Base-by-base conservation (phyloP, 2,797 vertebrate species). In the Halcyon smyrnensis region DNA sequence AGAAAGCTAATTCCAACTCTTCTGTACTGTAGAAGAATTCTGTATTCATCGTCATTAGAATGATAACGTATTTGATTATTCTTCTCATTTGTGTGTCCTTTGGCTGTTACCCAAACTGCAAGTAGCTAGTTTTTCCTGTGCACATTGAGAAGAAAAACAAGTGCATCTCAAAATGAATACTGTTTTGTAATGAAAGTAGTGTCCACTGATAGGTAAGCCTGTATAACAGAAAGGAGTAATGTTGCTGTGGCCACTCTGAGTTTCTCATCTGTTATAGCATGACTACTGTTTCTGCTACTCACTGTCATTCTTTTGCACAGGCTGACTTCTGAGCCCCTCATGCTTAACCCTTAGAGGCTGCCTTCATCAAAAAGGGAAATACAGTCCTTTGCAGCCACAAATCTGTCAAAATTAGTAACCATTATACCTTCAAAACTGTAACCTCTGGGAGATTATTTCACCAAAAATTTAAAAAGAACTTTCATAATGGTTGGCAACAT, bases 341-440 rank as follows among this genome's bases (percentile, higher is more conserved):
- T 5, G 8, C 11, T 84, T 81, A 84, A 73, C 39, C 16, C 24
- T 57, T 63, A 56, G 21, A 87, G 15, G 50, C 4, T 86, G 11
- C 20, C 28, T 81, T 78, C 37, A 84, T 70, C 30, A 34, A 39
- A 92, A 89, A 88, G 24, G 16, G 48, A 89, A 87, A 92, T 63
- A 19, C 15, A 77, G 25, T 60, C 37, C 43, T 87, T 87, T 84
- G 18, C 25, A 24, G 73, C 32, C 50, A 91, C 25, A 74, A 28
- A 90, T 80, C 70, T 91, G 46, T 93, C 74, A 91, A 73, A 95
- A 88, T 93, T 90, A 39, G n/a, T 95, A 96, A 83, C 34, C 54
- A 62, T 12, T 67, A 9, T 57, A 57, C 30, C 37, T 73, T 51
- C 30, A 84, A 93, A 93, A 67, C 15, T 3, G 2, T 63, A 89